phyloP scores from a whole-genome alignment of 2,113 vertebrate species.

The Apteryx owenii region DNA sequence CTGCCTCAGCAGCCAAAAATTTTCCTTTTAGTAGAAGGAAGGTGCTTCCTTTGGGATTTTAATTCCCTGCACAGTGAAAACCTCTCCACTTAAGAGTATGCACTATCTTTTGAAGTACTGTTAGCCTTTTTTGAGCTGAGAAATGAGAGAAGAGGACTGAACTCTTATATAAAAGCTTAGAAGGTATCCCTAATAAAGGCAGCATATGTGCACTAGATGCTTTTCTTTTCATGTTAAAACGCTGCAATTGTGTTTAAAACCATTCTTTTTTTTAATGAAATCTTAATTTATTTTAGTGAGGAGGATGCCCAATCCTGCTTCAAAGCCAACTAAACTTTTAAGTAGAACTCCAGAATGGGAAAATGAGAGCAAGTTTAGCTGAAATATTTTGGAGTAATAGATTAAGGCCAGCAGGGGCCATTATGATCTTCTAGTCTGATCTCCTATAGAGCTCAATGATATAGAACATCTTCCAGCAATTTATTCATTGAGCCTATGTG shows the following conservation, averaged over 20 bases:
- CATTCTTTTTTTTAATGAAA: background rate
- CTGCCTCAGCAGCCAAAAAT: constrained; percentile 1
- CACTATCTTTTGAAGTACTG: background rate
- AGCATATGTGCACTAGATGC: background rate
- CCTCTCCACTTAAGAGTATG: background rate
- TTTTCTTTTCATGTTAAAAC: background rate
- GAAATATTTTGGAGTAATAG: background rate
- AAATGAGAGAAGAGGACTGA: background rate
- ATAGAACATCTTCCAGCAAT: background rate
- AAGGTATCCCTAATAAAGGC: background rate
- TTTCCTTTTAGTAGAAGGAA: constrained; percentile 23
- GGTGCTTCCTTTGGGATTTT: constrained; percentile 9
- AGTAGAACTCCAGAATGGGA: background rate
- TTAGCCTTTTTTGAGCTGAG: constrained; percentile 28
- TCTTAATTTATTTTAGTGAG: background rate
- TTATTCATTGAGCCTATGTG: background rate
- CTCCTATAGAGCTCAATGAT: background rate
- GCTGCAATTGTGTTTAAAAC: background rate
- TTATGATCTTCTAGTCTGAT: background rate
- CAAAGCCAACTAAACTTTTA: background rate
- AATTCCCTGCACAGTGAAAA: background rate
- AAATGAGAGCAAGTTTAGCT: background rate
- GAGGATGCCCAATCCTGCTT: background rate
- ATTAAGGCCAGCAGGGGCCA: background rate
- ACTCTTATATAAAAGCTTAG: background rate